phyloP scores from a whole-genome alignment of 2,113 vertebrate genomes.

The Colossoma macropomum region DNA sequence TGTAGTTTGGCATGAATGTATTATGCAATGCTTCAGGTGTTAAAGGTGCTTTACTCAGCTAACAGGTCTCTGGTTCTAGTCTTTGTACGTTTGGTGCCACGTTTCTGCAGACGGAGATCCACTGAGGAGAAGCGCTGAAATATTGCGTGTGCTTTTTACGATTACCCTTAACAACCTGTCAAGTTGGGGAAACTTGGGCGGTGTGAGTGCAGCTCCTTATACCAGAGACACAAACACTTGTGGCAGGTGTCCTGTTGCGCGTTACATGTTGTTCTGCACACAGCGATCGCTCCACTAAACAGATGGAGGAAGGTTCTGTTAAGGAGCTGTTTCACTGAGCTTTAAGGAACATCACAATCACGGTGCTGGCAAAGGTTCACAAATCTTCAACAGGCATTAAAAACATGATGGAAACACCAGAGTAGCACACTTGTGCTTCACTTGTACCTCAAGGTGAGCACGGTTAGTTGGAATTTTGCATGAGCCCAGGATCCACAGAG shows the following conservation, averaged over 20 bases:
- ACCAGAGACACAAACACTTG: constrained; percentile 32
- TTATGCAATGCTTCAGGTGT: neutral
- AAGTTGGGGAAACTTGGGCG: neutral
- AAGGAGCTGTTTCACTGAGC: constrained; percentile 49
- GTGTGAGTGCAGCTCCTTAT: constrained; percentile 18
- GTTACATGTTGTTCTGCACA: constrained; percentile 70
- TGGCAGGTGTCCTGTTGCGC: constrained; percentile 28
- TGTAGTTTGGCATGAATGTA: neutral
- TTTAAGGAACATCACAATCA: neutral
- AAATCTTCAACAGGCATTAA: neutral
- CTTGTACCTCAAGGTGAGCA: no score
- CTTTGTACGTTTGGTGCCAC: constrained; percentile 11
- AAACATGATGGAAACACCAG: no score
- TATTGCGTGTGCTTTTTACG: constrained; percentile 21
- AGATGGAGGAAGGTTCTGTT: constrained; percentile 65
- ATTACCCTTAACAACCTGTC: constrained; percentile 25
- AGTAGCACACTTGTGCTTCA: no score
- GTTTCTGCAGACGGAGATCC: neutral
- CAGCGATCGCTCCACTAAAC: constrained; percentile 63
- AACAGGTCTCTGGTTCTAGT: neutral
- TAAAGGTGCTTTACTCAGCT: neutral
- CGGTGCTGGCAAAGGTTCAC: constrained; percentile 49
- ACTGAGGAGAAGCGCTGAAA: neutral
- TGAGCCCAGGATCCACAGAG: no score
- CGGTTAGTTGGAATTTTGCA: no score